phyloP scores from a whole-genome alignment of 2,797 vertebrate genomes.

The Rachycentron canadum region DNA sequence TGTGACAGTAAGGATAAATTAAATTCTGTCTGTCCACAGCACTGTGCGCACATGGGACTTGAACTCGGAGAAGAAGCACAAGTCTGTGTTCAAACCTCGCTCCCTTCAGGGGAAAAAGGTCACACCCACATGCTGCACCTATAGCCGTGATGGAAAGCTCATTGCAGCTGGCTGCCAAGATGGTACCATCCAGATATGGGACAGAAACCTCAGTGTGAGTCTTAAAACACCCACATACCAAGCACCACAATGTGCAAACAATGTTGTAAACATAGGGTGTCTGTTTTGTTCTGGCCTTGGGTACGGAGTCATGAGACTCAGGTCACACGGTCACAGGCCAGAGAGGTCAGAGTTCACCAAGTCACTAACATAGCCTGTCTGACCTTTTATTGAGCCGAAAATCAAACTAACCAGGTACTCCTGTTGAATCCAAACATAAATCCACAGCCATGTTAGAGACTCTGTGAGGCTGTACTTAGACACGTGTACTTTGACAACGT shows the following conservation, averaged over 20 bases:
- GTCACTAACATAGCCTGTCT: slow-evolving; percentile 36
- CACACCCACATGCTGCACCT: slow-evolving; percentile 92
- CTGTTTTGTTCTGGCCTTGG: slow-evolving; percentile 57
- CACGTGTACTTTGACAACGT: background rate
- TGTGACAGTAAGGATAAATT: slow-evolving; percentile 26
- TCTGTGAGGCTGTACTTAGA: background rate
- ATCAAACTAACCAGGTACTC: slow-evolving; percentile 2
- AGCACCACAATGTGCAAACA: slow-evolving; percentile 18
- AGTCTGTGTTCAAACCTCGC: slow-evolving; percentile 94
- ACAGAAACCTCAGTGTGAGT: slow-evolving; percentile 96
- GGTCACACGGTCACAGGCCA: slow-evolving; percentile 70
- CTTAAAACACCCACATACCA: slow-evolving; percentile 38
- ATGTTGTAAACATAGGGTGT: slow-evolving; percentile 60
- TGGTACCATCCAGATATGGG: slow-evolving; percentile 98
- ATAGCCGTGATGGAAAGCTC: slow-evolving; percentile 95
- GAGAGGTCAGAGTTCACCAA: slow-evolving; percentile 70
- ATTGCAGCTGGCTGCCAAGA: slow-evolving; percentile 96
- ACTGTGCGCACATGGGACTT: slow-evolving; percentile 97
- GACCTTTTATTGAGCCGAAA: slow-evolving; percentile 20
- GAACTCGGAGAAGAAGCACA: slow-evolving; percentile 94
- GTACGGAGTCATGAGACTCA: slow-evolving; percentile 51
- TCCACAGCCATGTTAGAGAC: background rate
- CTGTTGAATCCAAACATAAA: background rate
- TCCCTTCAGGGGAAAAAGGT: slow-evolving; percentile 94
- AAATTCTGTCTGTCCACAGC: slow-evolving; percentile 75